A percentile compares a stretch with the other conserved stretches of the same genome.
Evolutionary conservation across 2,113 vertebrate species (phyloP).

Genomic region (Ctenomys sociabilis): DNA sequence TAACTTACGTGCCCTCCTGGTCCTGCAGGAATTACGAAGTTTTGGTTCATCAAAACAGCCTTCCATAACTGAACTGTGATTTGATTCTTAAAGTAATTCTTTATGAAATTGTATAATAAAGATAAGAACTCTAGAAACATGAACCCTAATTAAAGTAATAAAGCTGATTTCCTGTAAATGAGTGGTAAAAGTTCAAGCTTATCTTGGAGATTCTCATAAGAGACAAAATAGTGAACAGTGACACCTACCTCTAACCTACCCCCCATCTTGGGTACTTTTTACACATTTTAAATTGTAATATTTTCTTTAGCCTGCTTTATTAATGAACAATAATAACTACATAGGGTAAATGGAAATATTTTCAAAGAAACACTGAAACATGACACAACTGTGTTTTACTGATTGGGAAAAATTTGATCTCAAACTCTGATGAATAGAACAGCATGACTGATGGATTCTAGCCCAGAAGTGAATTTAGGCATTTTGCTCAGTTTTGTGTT

Average conservation of each 20-base stretch:
- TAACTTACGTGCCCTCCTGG: not conserved
- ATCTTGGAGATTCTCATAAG: not conserved
- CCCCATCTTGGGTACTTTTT: not conserved
- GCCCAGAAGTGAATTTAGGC: not conserved
- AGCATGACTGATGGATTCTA: conserved; percentile 1
- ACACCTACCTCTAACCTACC: not conserved
- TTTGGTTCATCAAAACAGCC: not conserved
- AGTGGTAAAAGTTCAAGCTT: not conserved
- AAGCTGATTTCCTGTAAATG: conserved; percentile 14
- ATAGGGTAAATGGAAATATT: not conserved
- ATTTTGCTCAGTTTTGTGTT: not conserved
- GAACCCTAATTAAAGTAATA: not conserved
- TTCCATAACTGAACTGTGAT: not conserved
- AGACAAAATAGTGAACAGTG: not conserved
- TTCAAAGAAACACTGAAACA: not conserved
- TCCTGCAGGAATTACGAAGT: not conserved
- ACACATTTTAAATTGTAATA: not conserved
- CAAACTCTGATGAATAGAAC: not conserved
- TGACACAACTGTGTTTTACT: not conserved
- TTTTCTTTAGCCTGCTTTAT: conserved; percentile 25
- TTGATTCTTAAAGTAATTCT: not conserved
- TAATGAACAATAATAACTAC: not conserved
- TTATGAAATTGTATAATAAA: not conserved
- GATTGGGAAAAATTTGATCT: not conserved
- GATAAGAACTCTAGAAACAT: not conserved